A percentile compares a stretch with the other conserved stretches of the same genome.
phyloP scores from a whole-genome alignment of 2,888 invertebrate genomes.

The Nowickia ferox region DNA sequence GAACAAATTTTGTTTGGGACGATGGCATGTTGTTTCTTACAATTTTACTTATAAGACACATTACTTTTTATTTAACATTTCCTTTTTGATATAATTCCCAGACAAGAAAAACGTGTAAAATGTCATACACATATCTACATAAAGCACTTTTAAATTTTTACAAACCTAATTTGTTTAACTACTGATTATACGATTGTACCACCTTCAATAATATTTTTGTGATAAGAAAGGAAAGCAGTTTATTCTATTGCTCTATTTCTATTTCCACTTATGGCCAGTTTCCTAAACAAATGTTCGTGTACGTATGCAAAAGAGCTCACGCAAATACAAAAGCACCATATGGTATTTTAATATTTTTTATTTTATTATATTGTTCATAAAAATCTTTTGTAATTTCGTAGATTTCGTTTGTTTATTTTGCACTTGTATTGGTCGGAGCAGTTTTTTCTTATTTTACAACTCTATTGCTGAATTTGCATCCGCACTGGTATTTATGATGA shows the following conservation, averaged over 20 bases:
- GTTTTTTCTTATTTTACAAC: constrained; percentile 48
- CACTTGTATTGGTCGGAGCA: constrained; percentile 42
- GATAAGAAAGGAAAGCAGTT: background rate
- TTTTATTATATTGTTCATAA: constrained; percentile 20
- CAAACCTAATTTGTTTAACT: too few relatives aligned
- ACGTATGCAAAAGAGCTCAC: background rate
- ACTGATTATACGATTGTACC: background rate
- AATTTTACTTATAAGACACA: too few relatives aligned
- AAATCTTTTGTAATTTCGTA: constrained; percentile 22
- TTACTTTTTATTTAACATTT: too few relatives aligned
- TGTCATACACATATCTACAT: too few relatives aligned
- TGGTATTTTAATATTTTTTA: background rate
- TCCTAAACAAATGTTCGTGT: background rate
- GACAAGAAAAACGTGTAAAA: too few relatives aligned
- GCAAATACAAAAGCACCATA: constrained; percentile 15
- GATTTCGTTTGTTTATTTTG: constrained; percentile 43
- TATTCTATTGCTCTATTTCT: background rate
- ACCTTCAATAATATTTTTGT: too few relatives aligned
- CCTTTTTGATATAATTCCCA: too few relatives aligned
- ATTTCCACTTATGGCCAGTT: background rate
- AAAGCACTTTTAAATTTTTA: too few relatives aligned
- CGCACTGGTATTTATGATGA: constrained; percentile 29
- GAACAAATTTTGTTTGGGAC: too few relatives aligned
- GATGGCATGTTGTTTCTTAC: too few relatives aligned
- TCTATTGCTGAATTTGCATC: constrained; percentile 47